A percentile compares a stretch with the other conserved stretches of the same genome.
Evolutionary conservation across 2,888 invertebrate species (phyloP).

Genomic region (Trisateles emortualis): DNA sequence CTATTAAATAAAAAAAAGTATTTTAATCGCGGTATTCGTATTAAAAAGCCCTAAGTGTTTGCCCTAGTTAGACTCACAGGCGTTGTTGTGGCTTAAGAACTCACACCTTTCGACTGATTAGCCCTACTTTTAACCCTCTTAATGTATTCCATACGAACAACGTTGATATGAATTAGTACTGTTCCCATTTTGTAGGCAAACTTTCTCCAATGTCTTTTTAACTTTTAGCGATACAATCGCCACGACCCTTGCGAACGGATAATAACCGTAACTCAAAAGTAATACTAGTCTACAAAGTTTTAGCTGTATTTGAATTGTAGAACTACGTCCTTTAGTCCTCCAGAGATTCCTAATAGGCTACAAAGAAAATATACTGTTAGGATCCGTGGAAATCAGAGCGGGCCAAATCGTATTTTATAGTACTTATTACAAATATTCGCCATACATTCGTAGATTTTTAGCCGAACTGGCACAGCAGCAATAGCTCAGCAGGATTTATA

Average conservation of each 20-base stretch:
- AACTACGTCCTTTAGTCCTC: not conserved
- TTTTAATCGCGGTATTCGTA: conserved; percentile 2
- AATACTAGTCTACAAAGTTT: conserved; percentile 5
- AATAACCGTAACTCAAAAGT: conserved; percentile 15
- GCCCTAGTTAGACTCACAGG: conserved; percentile 6
- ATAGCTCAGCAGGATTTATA: too few relatives aligned
- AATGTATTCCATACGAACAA: not conserved
- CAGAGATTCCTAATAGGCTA: not conserved
- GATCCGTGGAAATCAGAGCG: conserved; percentile 11
- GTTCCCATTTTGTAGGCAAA: conserved; percentile 6
- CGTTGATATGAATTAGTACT: not conserved
- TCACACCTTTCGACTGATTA: not conserved
- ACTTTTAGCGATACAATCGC: conserved; percentile 10
- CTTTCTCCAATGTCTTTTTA: not conserved
- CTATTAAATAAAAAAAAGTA: not conserved
- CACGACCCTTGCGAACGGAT: not conserved
- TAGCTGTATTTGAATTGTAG: not conserved
- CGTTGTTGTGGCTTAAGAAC: conserved; percentile 2
- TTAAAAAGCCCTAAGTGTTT: not conserved
- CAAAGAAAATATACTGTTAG: conserved; percentile 1
- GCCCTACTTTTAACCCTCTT: conserved; percentile 5
- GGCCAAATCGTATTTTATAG: not conserved
- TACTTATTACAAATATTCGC: not conserved
- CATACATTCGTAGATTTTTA: not conserved
- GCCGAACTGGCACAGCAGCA: too few relatives aligned